Evolutionary conservation across 2,113 vertebrate species (phyloP), one percentile per base, ranked within the genome.

Genomic region (Cyprinodon tularosa): DNA sequence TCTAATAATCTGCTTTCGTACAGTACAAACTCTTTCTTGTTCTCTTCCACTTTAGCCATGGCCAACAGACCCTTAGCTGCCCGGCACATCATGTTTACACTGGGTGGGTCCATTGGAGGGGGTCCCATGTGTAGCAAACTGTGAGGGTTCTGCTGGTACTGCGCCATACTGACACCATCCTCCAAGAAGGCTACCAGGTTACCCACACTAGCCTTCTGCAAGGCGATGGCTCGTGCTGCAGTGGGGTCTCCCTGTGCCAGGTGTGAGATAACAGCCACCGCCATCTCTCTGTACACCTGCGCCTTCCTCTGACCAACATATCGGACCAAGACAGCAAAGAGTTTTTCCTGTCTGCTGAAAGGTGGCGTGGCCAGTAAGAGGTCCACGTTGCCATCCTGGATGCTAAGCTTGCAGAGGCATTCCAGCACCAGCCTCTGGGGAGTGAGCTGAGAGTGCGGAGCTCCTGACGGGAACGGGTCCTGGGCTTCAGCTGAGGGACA

Each of bases 261-360:
- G 96, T 99, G 98, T 87, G 98, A 96, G 83, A 99, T 94, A 57
- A 97, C 95, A 62, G 98, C 98, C 93, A 98, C 97, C 1, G 98
- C 98, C 98, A 99, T 99, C 92, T 99, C 98, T 82, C 98, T 95
- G 93, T 96, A 98, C 88, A 98, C 98, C 85, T 97, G 97, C 78
- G 96, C 96, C 93, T 97, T 97, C 89, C 98, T 96, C 85, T 99
- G 97, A 74, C 96, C 96, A 72, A 99, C 95, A 83, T 96, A 96
- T 90, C 96, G 96, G 91, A 99, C 94, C 92, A 99, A 87, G 45
- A 96, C 95, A 20, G 95, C 94, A 85, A 97, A 99, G 80, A 99
- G 95, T 93, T 97, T 97, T 95, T 99, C 96, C 94, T 98, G 97
- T 65, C 98, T 96, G 84, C 96, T 97, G 92, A 97, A 96, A 0